Evolutionary conservation across 1,140 invertebrate species (phyloP), one percentile per base, ranked within the genome.

Genomic region (Drosophila pseudoananassae): DNA sequence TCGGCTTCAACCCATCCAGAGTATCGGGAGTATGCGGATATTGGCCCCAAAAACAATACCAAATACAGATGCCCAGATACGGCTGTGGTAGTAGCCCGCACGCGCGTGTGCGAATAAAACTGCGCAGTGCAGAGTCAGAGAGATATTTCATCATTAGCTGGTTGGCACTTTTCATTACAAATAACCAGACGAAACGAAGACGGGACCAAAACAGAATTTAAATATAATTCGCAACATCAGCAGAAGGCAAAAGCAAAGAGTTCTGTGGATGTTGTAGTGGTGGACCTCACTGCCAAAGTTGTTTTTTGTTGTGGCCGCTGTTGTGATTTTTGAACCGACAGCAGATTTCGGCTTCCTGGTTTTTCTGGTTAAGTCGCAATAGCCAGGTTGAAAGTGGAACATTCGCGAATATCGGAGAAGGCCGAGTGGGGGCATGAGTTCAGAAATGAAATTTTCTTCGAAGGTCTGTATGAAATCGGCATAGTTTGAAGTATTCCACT

Each of bases 381-480:
- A 85, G 77, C 81, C 81, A 82, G 77, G 81, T 85, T 85, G 80
- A 85, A 85, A 85, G 76, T 84, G 69, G 81, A 80, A 85, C 81
- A 73, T 66, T 20, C 20, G 46, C 66, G 54, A 65, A 49, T 68
- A 69, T 38, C 14, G 14, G 1, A 9, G 15, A 17, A 17, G 40
- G 5, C 6, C 36, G 31, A 8, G 20, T 25, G 23, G 33, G 46
- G 58, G 58, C 31, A 14, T 33, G 27, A 29, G 27, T 29, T 7
- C 8, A 8, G 1, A 29, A 29, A 29, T 20, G 2, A 20, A 20
- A 20, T 20, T 20, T 20, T 20, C 20, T 20, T 27, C 6, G 0
- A 7, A 7, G 25, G 10, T 33, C 8, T 9, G 3, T 33, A 8
- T 3, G 31, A 8, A 9, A 33, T 31, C 7, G 29, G 29, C 29